Conservation (phyloP, 1,140 invertebrate species). For the Aphelinus certus region DNA sequence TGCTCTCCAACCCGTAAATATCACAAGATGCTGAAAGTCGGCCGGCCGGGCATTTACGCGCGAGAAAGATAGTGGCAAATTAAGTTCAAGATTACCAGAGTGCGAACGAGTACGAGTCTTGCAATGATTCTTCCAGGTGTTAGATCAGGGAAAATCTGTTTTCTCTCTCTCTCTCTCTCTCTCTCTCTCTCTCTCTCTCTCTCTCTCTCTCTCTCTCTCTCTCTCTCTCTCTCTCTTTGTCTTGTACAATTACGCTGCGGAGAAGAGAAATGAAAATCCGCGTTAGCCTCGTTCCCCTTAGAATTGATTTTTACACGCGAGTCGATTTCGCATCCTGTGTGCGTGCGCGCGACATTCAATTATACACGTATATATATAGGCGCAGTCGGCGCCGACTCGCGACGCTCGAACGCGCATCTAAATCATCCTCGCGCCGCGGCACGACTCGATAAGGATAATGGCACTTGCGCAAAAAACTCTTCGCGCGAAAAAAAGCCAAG, state of each 20-base stretch:
- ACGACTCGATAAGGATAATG: background rate
- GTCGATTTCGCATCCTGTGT: background rate
- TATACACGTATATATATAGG: background rate
- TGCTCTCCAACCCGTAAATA: background rate
- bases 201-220: too few relatives aligned
- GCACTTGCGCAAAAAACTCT: conserved; percentile 17
- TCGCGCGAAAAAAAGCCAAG: background rate
- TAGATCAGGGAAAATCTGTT: too few relatives aligned
- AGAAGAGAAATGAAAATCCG: too few relatives aligned
- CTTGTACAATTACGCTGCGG: too few relatives aligned
- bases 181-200: too few relatives aligned
- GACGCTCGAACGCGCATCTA: background rate
- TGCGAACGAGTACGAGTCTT: too few relatives aligned
- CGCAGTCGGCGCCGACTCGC: too few relatives aligned
- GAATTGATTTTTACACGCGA: background rate
- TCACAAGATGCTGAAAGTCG: conserved; percentile 22
- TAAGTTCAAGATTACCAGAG: background rate
- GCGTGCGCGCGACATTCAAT: background rate
- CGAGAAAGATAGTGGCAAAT: background rate
- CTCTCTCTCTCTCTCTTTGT: too few relatives aligned
- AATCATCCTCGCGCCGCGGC: background rate
- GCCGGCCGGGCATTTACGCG: background rate
- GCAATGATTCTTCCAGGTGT: too few relatives aligned
- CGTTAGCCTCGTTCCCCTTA: conserved; percentile 17
- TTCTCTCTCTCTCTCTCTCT: too few relatives aligned